Conservation (phyloP, 2,113 vertebrate genomes). For the Phaethon lepturus region DNA sequence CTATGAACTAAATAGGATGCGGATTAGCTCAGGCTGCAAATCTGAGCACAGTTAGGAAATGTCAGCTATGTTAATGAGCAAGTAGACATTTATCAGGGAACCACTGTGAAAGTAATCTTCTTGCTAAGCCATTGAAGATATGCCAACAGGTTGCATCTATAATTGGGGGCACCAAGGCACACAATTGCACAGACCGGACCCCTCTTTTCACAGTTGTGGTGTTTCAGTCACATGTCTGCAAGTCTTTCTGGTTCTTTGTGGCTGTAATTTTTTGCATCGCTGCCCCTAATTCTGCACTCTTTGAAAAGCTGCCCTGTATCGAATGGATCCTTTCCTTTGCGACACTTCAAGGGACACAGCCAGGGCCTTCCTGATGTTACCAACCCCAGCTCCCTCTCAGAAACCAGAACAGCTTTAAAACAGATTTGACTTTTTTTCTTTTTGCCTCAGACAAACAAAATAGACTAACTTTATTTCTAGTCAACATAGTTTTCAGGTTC, state of each 20-base stretch:
- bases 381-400: rapidly evolving
- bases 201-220: background rate
- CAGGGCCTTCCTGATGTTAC: background rate
- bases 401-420: background rate
- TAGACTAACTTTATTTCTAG: background rate
- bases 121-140: background rate
- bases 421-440: background rate
- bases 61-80: background rate
- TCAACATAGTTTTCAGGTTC: background rate
- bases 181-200: rapidly evolving
- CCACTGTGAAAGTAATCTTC: background rate
- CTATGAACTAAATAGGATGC: background rate
- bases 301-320: background rate
- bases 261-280: background rate
- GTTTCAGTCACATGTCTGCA: background rate
- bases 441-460: background rate
- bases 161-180: background rate
- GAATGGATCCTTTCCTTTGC: background rate
- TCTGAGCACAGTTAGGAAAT: background rate
- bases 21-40: background rate
- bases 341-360: background rate
- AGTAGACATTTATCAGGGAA: background rate
- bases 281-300: background rate
- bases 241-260: background rate
- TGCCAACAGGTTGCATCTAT: background rate